Evolutionary conservation across 2,797 vertebrate genomes (phyloP), one percentile per base, ranked within the genome.

Genomic region (Yasuhikotakia modesta): DNA sequence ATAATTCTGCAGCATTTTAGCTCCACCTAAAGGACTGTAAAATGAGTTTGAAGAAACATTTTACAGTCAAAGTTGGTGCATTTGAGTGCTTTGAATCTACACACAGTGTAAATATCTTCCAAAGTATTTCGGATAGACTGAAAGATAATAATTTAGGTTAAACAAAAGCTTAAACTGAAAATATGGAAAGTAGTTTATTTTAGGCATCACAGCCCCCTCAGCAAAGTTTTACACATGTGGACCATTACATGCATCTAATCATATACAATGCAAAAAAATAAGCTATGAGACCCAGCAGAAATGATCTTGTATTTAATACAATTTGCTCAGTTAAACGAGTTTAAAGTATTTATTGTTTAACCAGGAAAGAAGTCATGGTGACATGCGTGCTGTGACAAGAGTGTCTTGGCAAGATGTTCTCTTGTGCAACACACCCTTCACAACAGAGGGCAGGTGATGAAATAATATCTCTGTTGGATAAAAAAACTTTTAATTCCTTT

Each of bases 331-430:
- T 89, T 86, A 88, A n/a, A n/a, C 22, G 78, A 87, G 83, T 84
- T 61, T 57, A 63, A 85, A 79, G 83, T 91, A 87, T 92, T 90
- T 92, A 90, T 87, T 91, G 88, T 89, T 87, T 90, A 85, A 90
- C 75, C 79, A 78, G 72, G 57, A 66, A 74, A 67, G 89, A 83
- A 88, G 86, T 86, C 84, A 90, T 92, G 91, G 88, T 73, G 86
- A 93, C 89, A 50, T 73, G 81, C 91, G 86, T 87, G 92, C 83
- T 86, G 84, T 69, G 82, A 85, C 91, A 88, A 84, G 91, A 78
- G 78, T 57, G 70, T 52, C 75, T 84, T 87, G 80, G 71, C 84
- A 58, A 72, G 65, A 76, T 79, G 84, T 73, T 79, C 78, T 63
- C 60, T 81, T 82, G 82, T 81, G 88, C 82, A 85, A 86, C 21